These are phyloP conservation scores for Acanthornis magna DNA, from an alignment of 2,797 vertebrate genomes.

Conservation along the genomic window DNA sequence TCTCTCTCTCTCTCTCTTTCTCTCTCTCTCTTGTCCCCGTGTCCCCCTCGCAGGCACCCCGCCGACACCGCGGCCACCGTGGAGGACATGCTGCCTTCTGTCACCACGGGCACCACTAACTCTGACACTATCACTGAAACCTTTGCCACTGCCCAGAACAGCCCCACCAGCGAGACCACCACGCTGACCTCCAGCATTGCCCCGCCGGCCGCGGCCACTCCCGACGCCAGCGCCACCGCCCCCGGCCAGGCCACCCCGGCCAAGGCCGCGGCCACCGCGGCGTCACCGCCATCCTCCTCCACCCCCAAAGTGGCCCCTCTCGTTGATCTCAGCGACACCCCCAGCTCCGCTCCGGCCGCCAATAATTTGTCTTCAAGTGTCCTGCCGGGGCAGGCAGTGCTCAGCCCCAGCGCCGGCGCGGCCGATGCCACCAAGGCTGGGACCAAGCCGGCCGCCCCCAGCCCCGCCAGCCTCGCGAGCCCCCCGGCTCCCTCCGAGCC, in stretches of 20 bases:
- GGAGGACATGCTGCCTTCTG: constrained; percentile 94
- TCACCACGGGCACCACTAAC: constrained; percentile 90
- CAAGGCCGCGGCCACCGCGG: constrained; percentile 70
- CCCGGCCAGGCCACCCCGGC: constrained; percentile 74
- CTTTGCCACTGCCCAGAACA: constrained; percentile 94
- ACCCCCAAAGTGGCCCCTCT: constrained; percentile 85
- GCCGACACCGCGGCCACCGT: constrained; percentile 87
- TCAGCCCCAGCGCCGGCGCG: constrained; percentile 59
- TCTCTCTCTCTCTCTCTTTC: constrained; percentile 85
- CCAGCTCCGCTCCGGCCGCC: constrained; percentile 62
- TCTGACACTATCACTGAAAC: constrained; percentile 96
- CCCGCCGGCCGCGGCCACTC: constrained; percentile 75
- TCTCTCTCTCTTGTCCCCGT: constrained; percentile 81
- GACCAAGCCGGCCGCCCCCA: constrained; percentile 52
- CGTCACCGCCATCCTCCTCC: constrained; percentile 66
- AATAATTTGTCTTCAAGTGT: constrained; percentile 69
- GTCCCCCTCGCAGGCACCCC: constrained; percentile 89
- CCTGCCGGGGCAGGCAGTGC: constrained; percentile 73
- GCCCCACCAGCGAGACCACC: constrained; percentile 95
- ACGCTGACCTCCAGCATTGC: constrained; percentile 93
- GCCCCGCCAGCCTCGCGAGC: constrained; percentile 56
- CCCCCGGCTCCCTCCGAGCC: constrained; percentile 66
- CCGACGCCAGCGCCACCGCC: constrained; percentile 76
- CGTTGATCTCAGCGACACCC: constrained; percentile 91
- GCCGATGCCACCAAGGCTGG: constrained; percentile 72